These are phyloP conservation scores for Drosophila kikkawai DNA, from an alignment of 1,140 invertebrate genomes.

Conservation along the genomic window DNA sequence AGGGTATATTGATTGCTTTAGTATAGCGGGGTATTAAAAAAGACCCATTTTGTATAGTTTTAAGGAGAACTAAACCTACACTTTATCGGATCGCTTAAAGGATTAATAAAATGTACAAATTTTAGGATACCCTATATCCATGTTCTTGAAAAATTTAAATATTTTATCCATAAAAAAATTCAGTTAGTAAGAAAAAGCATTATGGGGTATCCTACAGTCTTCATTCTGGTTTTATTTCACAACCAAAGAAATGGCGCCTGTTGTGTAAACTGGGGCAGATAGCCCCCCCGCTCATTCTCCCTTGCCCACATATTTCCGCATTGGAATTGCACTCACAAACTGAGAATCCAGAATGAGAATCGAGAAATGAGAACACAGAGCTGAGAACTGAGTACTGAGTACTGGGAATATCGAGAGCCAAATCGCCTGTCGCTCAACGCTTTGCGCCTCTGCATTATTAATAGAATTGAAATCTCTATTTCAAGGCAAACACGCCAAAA, in stretches of 20 bases:
- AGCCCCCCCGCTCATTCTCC: neutral
- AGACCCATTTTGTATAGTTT: neutral
- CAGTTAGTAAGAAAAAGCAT: neutral
- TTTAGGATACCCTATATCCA: too few relatives aligned
- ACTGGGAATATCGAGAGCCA: constrained; percentile 37
- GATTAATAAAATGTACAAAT: too few relatives aligned
- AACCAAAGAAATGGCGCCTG: constrained; percentile 28
- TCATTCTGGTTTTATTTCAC: neutral
- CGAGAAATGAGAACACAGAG: constrained; percentile 29
- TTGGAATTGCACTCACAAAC: constrained; percentile 51
- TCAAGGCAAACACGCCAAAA: constrained; percentile 61
- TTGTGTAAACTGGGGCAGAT: constrained; percentile 38
- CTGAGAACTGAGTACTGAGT: constrained; percentile 10
- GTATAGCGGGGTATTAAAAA: neutral
- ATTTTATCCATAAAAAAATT: neutral
- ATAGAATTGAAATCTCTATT: constrained; percentile 77
- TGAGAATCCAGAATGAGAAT: constrained; percentile 19
- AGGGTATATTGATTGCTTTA: neutral
- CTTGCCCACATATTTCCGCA: constrained; percentile 45
- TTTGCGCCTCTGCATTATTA: constrained; percentile 72
- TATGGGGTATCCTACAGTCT: neutral
- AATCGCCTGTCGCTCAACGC: constrained; percentile 38
- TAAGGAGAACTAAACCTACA: neutral
- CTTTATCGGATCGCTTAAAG: neutral
- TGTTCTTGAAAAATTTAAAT: neutral